Evolutionary conservation across 2,888 invertebrate genomes (phyloP), one percentile per base, ranked within the genome.

Genomic region (Cephus runcator): DNA sequence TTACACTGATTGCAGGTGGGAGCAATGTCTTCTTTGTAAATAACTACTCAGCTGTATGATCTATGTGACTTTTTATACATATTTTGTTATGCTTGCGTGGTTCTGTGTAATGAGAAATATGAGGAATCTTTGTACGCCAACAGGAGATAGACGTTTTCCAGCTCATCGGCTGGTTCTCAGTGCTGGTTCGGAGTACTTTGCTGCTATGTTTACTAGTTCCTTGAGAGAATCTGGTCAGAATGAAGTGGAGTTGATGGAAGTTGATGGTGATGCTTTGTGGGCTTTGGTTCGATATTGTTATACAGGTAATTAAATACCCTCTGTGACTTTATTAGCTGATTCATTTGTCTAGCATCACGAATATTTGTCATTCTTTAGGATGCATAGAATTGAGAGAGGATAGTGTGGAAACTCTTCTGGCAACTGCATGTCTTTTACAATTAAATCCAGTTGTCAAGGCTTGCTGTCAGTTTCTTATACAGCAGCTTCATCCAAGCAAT

Each of bases 171-270:
- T 98, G 83, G 97, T 98, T 76, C 93, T 98, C 83, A 96, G 97
- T 85, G 97, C 98, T 73, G 97, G 97, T 79, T 98, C 98, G 85
- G 97, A 98, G 92, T 98, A 98, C 92, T 98, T 98, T 93, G 96
- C 97, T 73, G 98, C 97, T 73, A 98, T 98, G 98, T 98, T 98
- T 90, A 98, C 97, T 35, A 96, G 96, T 79, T 96, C 96, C 78
- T 92, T 98, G 81, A 93, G 95, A 83, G 98, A 98, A 92, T 94
- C 97, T 11, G 95, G 94, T 81, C 95, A 97, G 91, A 94, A 95
- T 82, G 97, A 98, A 93, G 95, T 98, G 69, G 96, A 95, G 79
- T 93, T 98, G 85, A 95, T 96, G 83, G 95, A 96, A 88, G 96
- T 98, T 71, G 96, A 97, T 88, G 95, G 97, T 34, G 96, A 97